Evolutionary conservation across 2,113 vertebrate genomes (phyloP).

Genomic region (Labrus mixtus): DNA sequence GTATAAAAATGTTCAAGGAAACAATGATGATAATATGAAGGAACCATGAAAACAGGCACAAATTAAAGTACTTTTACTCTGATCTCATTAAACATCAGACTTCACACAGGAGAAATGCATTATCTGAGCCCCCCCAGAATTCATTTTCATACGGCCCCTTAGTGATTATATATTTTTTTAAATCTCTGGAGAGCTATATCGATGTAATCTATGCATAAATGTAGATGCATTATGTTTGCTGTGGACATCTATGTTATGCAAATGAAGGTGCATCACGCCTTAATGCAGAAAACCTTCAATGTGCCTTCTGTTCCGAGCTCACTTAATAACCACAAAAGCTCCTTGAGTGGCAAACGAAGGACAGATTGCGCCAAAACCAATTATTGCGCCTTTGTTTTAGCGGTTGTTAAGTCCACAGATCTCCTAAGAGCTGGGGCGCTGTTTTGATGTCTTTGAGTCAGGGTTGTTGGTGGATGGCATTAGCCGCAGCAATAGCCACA

Average conservation of each 20-base stretch:
- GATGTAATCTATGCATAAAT: constrained; percentile 54
- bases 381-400: constrained; percentile 85
- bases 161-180: constrained; percentile 19
- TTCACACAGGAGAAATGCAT: neutral
- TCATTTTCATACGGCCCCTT: constrained; percentile 21
- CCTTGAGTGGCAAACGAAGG: constrained; percentile 80
- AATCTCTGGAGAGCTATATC: constrained; percentile 35
- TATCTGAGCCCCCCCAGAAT: neutral
- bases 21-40: neutral
- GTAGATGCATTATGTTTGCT: constrained; percentile 42
- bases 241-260: constrained; percentile 72
- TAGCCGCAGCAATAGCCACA: constrained; percentile 74
- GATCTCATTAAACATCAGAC: neutral
- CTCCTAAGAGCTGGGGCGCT: constrained; percentile 75
- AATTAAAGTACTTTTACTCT: neutral
- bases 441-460: constrained; percentile 85
- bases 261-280: constrained; percentile 64
- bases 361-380: constrained; percentile 87
- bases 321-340: constrained; percentile 77
- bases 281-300: constrained; percentile 77
- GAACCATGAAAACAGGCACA: neutral
- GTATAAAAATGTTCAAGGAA: neutral
- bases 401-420: constrained; percentile 82
- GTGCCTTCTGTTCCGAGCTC: constrained; percentile 77
- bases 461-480: constrained; percentile 80